A percentile compares a stretch with the other conserved stretches of the same genome.
Conservation (phyloP, 2,797 vertebrate species). For the Tragelaphus oryx region DNA sequence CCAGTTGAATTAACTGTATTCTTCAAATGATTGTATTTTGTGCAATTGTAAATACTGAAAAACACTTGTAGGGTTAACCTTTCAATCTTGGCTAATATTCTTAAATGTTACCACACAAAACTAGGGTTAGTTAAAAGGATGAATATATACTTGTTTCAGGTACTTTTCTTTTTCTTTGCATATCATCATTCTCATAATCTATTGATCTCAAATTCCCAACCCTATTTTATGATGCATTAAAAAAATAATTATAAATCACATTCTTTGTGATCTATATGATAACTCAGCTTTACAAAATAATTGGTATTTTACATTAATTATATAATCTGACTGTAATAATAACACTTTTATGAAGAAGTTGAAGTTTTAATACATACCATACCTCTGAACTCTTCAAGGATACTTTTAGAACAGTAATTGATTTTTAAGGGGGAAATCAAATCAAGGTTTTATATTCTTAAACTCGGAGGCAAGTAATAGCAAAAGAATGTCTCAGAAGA, state of each 20-base stretch:
- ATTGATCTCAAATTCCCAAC: neutral
- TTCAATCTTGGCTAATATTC: neutral
- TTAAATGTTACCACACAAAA: neutral
- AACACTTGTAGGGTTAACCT: neutral
- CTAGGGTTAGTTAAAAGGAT: neutral
- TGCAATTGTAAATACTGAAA: neutral
- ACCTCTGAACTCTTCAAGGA: neutral
- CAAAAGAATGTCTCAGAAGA: neutral
- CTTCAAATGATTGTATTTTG: neutral
- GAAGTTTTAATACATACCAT: neutral
- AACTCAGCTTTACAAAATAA: neutral
- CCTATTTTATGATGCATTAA: neutral
- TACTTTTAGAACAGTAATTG: neutral
- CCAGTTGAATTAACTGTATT: neutral
- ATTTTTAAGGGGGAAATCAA: neutral
- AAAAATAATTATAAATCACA: neutral
- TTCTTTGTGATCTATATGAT: neutral
- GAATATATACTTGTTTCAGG: neutral
- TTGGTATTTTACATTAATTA: neutral
- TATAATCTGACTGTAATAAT: neutral
- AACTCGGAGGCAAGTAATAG: neutral
- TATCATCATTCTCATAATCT: neutral
- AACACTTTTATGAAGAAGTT: neutral
- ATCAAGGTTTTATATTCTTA: neutral
- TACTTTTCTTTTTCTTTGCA: neutral